A percentile compares a stretch with the other conserved stretches of the same genome.
Evolutionary conservation across 2,888 invertebrate genomes (phyloP).

Genomic region (Mythimna albipuncta): DNA sequence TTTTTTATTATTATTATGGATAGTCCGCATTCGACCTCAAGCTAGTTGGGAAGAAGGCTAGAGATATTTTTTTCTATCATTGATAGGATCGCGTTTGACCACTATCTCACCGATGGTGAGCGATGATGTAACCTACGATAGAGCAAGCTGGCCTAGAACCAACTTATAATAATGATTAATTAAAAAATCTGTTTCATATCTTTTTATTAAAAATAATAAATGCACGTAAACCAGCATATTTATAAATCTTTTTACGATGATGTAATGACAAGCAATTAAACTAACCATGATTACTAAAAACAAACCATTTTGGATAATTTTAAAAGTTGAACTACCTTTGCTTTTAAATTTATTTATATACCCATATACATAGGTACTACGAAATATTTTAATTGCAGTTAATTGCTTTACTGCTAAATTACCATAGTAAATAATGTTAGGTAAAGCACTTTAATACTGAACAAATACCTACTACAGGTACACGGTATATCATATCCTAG

Average conservation of each 20-base stretch:
- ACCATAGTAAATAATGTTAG: conserved; percentile 8
- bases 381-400: neutral
- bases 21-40: too few species aligned
- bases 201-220: neutral
- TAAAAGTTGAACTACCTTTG: neutral
- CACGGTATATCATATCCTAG: neutral
- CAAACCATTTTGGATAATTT: conserved; percentile 2
- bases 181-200: too few species aligned
- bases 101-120: too few species aligned
- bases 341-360: neutral
- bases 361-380: neutral
- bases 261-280: conserved; percentile 32
- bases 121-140: too few species aligned
- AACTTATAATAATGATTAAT: too few species aligned
- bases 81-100: too few species aligned
- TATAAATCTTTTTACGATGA: conserved; percentile 27
- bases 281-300: conserved; percentile 4
- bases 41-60: too few species aligned
- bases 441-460: neutral
- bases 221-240: neutral
- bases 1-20: too few species aligned
- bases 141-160: too few species aligned
- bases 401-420: neutral
- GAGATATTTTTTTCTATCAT: too few species aligned
- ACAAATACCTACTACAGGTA: neutral